Evolutionary conservation across 2,888 invertebrate genomes (phyloP), one percentile per base, ranked within the genome.

Genomic region (Agriopis leucophaearia): DNA sequence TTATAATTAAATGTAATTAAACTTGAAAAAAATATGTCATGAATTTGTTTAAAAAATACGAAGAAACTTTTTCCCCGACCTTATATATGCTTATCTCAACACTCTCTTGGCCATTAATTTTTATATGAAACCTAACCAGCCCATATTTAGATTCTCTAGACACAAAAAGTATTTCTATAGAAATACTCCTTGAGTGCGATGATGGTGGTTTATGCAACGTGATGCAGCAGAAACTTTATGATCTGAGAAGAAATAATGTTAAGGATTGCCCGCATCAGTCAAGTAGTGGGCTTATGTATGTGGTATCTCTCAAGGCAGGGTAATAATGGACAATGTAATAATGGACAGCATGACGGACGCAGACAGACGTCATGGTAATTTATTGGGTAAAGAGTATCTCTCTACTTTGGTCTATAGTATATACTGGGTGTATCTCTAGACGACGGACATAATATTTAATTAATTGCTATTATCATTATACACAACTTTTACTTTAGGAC

Each of bases 201-300:
- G 8, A 57, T 16, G n/a, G 59, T 58, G 45, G 45, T 45, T 64
- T 72, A 57, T 56, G 54, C 44, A 48, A 8, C 54, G 42, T 42
- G n/a, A n/a, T n/a, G n/a, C n/a, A n/a, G 45, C 59, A 45, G 66
- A 38, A 27, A 72, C 60, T 82, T 82, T 85, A 85, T 74, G 80
- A 76, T 70, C 72, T 74, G 61, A 73, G 77, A 76, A 78, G 75
- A 77, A 79, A 75, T 76, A 80, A 84, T 81, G 78, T 71, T 48
- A 65, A 16, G 44, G 12, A 44, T 35, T 36, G 5, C n/a, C 44
- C 6, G 44, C 56, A 38, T 56, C 42, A 63, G 18, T 18, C 27
- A 35, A 27, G 1, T 27, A n/a, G 38, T 36, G 16, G n/a, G 51
- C 58, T 64, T 64, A 64, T 64, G 48, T 40, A 16, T 9, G 51